phyloP scores from a whole-genome alignment of 1,140 invertebrate species.

The Scaptomyza pallida region DNA sequence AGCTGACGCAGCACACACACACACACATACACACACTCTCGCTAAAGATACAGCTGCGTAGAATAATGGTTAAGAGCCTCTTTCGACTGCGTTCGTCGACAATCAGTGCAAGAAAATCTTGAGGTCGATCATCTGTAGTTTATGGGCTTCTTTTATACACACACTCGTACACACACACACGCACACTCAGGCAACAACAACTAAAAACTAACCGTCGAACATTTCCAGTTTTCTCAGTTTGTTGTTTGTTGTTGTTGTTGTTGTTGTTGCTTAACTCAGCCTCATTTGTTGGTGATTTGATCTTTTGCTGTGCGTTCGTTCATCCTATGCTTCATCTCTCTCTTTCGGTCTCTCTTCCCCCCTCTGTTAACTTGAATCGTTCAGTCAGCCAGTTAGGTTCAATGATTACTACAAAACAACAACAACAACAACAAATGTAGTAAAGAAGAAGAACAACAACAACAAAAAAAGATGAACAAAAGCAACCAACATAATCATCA shows the following conservation, averaged over 20 bases:
- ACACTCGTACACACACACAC: background rate
- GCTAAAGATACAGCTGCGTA: constrained; percentile 28
- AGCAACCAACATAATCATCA: constrained; percentile 65
- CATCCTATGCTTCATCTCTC: constrained; percentile 24
- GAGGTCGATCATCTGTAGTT: constrained; percentile 82
- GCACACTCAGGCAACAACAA: constrained; percentile 19
- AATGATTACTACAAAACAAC: constrained; percentile 70
- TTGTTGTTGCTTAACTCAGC: constrained; percentile 49
- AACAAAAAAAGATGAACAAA: constrained; percentile 15
- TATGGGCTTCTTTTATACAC: constrained; percentile 64
- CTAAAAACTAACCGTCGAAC: constrained; percentile 19
- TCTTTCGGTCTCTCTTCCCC: background rate
- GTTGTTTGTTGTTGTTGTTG: constrained; percentile 19
- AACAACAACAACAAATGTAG: constrained; percentile 4
- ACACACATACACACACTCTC: constrained; percentile 14
- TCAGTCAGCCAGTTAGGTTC: constrained; percentile 50
- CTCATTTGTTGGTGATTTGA: constrained; percentile 79
- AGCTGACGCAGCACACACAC: constrained; percentile 33
- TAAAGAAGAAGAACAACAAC: constrained; percentile 41
- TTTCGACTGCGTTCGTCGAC: constrained; percentile 26
- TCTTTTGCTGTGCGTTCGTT: constrained; percentile 53
- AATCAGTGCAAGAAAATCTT: constrained; percentile 74
- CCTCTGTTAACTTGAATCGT: constrained; percentile 1
- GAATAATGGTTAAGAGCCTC: constrained; percentile 48
- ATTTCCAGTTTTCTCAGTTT: constrained; percentile 22